Percentiles rank a stretch among this genome's conserved stretches.
These are phyloP conservation scores for Pogonocherus hispidulus DNA, from an alignment of 2,888 invertebrate species.

Conservation along the genomic window DNA sequence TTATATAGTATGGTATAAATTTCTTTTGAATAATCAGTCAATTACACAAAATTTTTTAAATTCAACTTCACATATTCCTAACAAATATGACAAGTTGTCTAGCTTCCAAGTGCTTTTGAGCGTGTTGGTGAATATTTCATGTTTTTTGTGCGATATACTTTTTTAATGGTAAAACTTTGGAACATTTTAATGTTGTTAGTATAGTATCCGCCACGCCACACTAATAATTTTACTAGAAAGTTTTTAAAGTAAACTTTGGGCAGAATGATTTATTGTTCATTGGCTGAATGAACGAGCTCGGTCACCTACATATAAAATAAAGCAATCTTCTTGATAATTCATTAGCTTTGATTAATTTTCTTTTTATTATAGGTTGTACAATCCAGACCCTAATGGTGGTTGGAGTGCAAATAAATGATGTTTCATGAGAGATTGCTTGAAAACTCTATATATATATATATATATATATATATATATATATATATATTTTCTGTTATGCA, in stretches of 20 bases:
- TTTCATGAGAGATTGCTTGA: no score
- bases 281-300: neutral
- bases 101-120: no score
- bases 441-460: no score
- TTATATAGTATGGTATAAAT: no score
- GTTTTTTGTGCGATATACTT: no score
- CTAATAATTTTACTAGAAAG: slow-evolving; percentile 1
- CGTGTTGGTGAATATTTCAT: no score
- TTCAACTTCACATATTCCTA: no score
- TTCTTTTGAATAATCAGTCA: no score
- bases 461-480: no score
- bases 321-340: neutral
- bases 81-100: no score
- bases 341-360: neutral
- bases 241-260: slow-evolving; percentile 14
- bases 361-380: neutral
- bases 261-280: slow-evolving; percentile 15
- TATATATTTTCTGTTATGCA: no score
- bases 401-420: neutral
- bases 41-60: no score
- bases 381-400: neutral
- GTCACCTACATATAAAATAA: neutral
- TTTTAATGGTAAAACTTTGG: neutral
- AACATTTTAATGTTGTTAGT: slow-evolving; percentile 2
- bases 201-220: neutral